Evolutionary conservation across 2,888 invertebrate species (phyloP).

Genomic region (Eupsilia transversa): DNA sequence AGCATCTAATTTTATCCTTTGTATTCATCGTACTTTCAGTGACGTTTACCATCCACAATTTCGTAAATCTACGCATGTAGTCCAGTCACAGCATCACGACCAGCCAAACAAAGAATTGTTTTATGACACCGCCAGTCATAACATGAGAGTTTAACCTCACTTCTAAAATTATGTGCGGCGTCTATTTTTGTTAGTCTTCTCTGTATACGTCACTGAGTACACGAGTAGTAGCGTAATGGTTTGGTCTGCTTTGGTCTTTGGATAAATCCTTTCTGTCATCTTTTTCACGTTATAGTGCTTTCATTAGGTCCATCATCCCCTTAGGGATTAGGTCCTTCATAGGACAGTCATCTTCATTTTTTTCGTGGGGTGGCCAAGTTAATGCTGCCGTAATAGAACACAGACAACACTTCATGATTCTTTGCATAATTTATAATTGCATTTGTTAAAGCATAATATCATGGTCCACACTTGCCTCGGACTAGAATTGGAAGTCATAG

Average conservation of each 20-base stretch:
- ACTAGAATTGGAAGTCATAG: neutral
- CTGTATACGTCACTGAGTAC: constrained; percentile 53
- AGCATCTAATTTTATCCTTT: constrained; percentile 22
- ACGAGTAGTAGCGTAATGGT: constrained; percentile 34
- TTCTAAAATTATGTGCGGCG: constrained; percentile 53
- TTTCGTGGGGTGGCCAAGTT: neutral
- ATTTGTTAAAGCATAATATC: no score
- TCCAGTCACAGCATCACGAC: constrained; percentile 18
- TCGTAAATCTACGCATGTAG: constrained; percentile 17
- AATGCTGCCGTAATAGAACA: neutral
- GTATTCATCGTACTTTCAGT: neutral
- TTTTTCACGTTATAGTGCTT: neutral
- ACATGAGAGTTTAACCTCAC: constrained; percentile 58
- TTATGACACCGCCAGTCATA: constrained; percentile 58
- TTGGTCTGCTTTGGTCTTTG: constrained; percentile 42
- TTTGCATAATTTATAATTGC: neutral
- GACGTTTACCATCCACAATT: constrained; percentile 15
- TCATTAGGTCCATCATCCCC: neutral
- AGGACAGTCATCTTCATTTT: neutral
- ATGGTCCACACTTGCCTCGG: neutral
- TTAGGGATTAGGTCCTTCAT: no score
- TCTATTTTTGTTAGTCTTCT: constrained; percentile 56
- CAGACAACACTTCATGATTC: neutral
- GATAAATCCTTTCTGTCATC: neutral
- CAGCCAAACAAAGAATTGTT: constrained; percentile 51